Evolutionary conservation across 2,797 vertebrate genomes (phyloP), one percentile per base, ranked within the genome.

Genomic region (Bovichtus variegatus): DNA sequence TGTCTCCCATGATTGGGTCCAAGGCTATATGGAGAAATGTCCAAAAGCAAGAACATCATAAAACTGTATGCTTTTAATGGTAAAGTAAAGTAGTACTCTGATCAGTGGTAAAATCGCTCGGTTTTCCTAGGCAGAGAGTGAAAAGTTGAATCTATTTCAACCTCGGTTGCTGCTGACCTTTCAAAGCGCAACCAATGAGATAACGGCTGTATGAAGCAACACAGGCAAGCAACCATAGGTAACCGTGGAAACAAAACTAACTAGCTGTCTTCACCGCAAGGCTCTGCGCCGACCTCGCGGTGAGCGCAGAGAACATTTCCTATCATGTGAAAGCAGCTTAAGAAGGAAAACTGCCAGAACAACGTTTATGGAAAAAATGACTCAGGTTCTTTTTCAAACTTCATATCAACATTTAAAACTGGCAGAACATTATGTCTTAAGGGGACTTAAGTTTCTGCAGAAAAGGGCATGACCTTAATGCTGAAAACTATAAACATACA

Each of bases 401-500:
- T 19, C 53, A 71, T 25, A 64, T 38, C 31, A 60, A 55, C 16
- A 36, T 76, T 78, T 23, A 23, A 49, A 70, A 66, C 23, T 27
- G 46, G 41, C 66, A 34, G 62, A 53, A 38, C 53, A 34, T 38
- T 7, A 65, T 54, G 75, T 76, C 41, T 66, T 58, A 59, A 68
- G 57, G 34, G 16, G 43, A 50, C 53, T 80, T 71, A 54, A 68
- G n/a, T 1, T 54, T 43, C 74, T 65, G 62, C 49, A 11, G 71
- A 59, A 71, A 60, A 72, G 46, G 54, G 53, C 68, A 73, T 60
- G 78, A 70, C 55, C 75, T 72, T 49, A 54, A 82, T 62, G 29
- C 47, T 47, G 43, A 66, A 61, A 74, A 75, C 29, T 65, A 53
- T 51, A 71, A 69, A 77, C 38, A 82, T n/a, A 69, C 19, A 54